Evolutionary conservation across 2,113 vertebrate genomes (phyloP).

Genomic region (Ranitomeya imitator): DNA sequence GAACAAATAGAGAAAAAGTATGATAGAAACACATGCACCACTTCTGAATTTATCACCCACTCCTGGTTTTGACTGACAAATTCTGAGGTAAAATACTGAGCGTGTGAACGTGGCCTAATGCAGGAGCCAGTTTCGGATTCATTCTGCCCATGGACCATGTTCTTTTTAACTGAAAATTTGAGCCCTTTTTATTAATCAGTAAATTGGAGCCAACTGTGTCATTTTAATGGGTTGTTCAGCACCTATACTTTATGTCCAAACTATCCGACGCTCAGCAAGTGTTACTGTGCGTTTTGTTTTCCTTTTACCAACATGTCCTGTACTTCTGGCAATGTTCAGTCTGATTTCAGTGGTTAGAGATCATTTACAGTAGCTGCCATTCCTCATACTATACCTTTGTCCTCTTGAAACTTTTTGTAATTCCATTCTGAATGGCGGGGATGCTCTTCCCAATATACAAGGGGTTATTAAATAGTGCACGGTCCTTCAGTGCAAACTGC

Average conservation of each 20-base stretch:
- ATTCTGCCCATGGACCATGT: too few species aligned
- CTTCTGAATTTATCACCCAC: too few species aligned
- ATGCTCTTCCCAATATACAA: conserved; percentile 88
- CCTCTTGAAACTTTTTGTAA: conserved; percentile 82
- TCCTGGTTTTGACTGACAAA: too few species aligned
- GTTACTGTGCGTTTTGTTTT: too few species aligned
- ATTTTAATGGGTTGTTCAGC: neutral
- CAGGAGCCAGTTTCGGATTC: too few species aligned
- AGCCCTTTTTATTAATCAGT: neutral
- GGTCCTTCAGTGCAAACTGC: conserved; percentile 85
- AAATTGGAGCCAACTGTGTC: neutral
- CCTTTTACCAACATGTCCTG: too few species aligned
- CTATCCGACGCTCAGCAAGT: too few species aligned
- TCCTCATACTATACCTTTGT: conserved; percentile 79
- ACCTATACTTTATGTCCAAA: too few species aligned
- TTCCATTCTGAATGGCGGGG: conserved; percentile 80
- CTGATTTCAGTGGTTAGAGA: neutral
- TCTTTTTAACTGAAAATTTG: neutral
- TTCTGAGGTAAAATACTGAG: too few species aligned
- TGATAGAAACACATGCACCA: too few species aligned
- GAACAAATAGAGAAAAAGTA: too few species aligned
- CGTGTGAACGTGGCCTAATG: too few species aligned
- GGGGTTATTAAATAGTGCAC: conserved; percentile 93
- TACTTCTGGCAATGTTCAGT: neutral
- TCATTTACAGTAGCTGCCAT: neutral